Evolutionary conservation across 1,140 invertebrate genomes (phyloP), one percentile per base, ranked within the genome.

Genomic region (Ostrea edulis): DNA sequence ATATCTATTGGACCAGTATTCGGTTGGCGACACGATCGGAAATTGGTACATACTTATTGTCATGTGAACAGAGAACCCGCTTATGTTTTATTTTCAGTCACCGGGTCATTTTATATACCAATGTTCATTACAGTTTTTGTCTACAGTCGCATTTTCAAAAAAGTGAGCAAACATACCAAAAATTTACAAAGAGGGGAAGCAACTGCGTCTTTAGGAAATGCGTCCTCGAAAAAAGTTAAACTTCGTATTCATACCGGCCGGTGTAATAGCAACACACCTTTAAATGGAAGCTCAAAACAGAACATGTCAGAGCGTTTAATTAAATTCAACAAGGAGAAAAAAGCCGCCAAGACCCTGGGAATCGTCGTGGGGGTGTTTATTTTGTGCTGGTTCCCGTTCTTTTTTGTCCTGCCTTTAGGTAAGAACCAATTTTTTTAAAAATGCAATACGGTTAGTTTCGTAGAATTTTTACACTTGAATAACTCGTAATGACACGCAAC

Each of bases 81-180:
- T 20, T 99, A 99, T 96, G 98, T 99, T 92, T 95, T 99, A 87
- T 99, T 97, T 95, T 98, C 97, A 3, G 98, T 98, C 0, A 96
- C 98, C 8, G 98, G 98, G 8, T 98, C 98, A 85, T 99, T 99
- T 96, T 99, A 98, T 95, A 97, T 99, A 91, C 98, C 98, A 14
- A 98, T 98, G 97, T 96, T 98, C 90, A 97, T 99, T 55, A 98
- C 99, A 97, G 96, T 98, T 87, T 98, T 98, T 96, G 98, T 99
- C 96, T 99, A 99, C 95, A 98, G 97, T 96, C 96, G 97, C 88
- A 99, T 99, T 90, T 99, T 99, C 95, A 96, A 97, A 87, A 98
- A 98, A 0, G 98, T 98, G n/a, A 97, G 98, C 2, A 97, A 97
- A 88, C 98, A 98, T 0, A 98, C 98, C 0, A 97, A 97, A 90